Conservation (phyloP, 2,797 vertebrate species). For the Sebastes flavidus region DNA sequence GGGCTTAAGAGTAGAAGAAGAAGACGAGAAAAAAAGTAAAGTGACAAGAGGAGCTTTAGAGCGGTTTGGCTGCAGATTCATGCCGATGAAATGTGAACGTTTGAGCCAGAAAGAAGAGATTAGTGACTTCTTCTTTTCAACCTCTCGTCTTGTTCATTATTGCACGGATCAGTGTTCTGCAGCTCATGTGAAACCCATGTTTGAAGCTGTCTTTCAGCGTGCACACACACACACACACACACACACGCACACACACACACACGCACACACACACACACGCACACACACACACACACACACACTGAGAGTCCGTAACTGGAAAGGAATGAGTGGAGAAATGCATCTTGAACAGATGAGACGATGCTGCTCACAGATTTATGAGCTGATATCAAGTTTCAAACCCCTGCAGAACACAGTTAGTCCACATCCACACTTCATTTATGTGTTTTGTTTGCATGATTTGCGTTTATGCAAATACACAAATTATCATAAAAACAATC, state of each 20-base stretch:
- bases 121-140: conserved; percentile 69
- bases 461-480: background rate
- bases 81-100: conserved; percentile 37
- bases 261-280: background rate
- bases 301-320: conserved; percentile 35
- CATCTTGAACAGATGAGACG: conserved; percentile 46
- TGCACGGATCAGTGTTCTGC: conserved; percentile 64
- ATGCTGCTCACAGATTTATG: conserved; percentile 48
- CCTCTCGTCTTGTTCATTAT: conserved; percentile 59
- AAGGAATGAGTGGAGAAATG: conserved; percentile 59
- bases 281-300: conserved; percentile 5
- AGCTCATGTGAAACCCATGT: conserved; percentile 63
- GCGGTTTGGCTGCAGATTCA: conserved; percentile 21
- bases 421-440: conserved; percentile 12
- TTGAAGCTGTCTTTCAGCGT: conserved; percentile 57
- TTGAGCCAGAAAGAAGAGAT: conserved; percentile 77
- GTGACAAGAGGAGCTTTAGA: background rate
- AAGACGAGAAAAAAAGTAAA: background rate
- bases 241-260: background rate
- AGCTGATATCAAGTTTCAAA: conserved; percentile 29
- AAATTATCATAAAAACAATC: background rate
- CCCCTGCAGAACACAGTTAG: conserved; percentile 1
- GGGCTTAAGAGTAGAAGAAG: background rate
- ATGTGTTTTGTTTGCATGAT: background rate
- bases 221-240: background rate